Evolutionary conservation across 1,140 invertebrate species (phyloP), one percentile per base, ranked within the genome.

Genomic region (Colletes gigas): DNA sequence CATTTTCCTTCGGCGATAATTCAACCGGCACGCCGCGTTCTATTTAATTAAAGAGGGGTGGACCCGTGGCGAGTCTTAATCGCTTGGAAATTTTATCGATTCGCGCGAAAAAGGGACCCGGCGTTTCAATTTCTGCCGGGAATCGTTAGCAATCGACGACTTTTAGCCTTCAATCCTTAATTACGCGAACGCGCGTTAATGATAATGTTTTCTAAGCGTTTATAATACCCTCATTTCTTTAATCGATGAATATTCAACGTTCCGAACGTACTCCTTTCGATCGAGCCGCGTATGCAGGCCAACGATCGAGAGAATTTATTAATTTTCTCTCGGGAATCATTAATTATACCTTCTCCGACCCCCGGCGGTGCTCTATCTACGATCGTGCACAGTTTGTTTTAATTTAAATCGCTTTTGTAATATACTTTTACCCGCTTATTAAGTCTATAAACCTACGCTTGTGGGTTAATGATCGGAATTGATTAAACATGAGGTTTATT

Each of bases 21-120:
- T 70, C 66, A 70, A 50, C 54, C 50, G 50, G 10, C n/a, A 21
- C 55, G 52, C 15, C 15, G 47, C 44, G 21, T 41, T 50, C 30
- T 41, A 44, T 63, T 72, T 78, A 72, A 78, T 72, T 72, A 62
- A 78, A 79, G 21, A 7, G 52, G 44, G 70, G 54, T n/a, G n/a
- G n/a, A n/a, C n/a, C 15, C 21, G 50, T 8, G 55, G 14, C 14
- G 50, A 17, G 41, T 59, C 65, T 77, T 68, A 59, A 68, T 59
- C 52, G 19, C 55, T 44, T 19, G 52, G 41, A 69, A 57, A 68
- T 69, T 68, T 39, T 19, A 77, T 69, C n/a, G 52, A 50, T 30
- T 59, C 74, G 6, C 19, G 0, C 0, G 74, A 10, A 0, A 59
- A 47, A 0, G 21, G 39, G 17, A 4, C 17, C 30, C 30, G 30